Base-by-base conservation (phyloP, 2,113 vertebrate species). In the Polypterus bichir region DNA sequence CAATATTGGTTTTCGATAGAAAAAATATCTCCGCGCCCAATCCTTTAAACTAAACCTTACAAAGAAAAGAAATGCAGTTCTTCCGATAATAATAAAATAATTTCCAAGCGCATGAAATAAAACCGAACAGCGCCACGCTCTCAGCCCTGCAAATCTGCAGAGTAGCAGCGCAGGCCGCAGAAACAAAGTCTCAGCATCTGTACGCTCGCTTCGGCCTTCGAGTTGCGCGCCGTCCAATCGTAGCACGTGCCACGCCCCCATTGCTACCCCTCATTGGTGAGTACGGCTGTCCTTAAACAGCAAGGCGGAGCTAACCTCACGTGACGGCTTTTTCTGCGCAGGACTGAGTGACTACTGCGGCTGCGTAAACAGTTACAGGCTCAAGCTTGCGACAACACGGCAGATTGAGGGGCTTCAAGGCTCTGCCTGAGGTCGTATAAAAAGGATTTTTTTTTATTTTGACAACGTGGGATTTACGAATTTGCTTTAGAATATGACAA, bases 141-240 rank as follows among this genome's bases (percentile, higher is more conserved):
- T 46, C 62, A 65, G 62, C 57, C 65, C 62, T 64, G 66, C 69
- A 67, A 27, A 27, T 27, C 27, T 27, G 27, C 27, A 27, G 27
- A 27, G 27, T 27, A 27, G 51, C 51, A 52, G 51, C 51, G 7
- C 51, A 7, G 51, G 3, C 51, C 49, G 1, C 49, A 65, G 49
- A 57, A 44, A 61, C 52, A 62, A 62, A 9, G 55, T 58, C 46
- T 54, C 10, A 45, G 48, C 45, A 44, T 27, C 58, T 10, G 4
- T 7, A 52, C 7, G 51, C 51, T 52, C 7, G 10, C 3, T 10
- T 52, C 51, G 51, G 7, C 48, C 59, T n/a, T 6, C 4, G 1
- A 9, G 3, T 1, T 2, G 7, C 1, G 3, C 44, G 55, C 44
- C 7, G n/a, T 3, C 74, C 70, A 76, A 72, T 73, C 59, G 46